Base-by-base conservation (phyloP, 2,888 invertebrate genomes). In the Dynastes hyllus region DNA sequence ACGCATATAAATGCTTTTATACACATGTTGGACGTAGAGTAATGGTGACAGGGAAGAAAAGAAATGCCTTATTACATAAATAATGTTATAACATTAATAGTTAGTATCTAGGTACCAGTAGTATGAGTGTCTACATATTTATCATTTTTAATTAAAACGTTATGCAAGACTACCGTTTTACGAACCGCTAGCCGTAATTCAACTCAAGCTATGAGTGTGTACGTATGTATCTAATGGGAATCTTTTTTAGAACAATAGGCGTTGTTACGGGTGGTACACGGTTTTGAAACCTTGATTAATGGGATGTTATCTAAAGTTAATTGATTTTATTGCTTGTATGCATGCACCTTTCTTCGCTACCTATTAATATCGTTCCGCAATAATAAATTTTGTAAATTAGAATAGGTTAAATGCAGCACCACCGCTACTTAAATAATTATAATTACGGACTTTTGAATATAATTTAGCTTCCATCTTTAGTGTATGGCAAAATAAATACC, bases 71-170 rank as follows among this genome's bases (percentile, higher is more conserved):
- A 63, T 63, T 63, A 63, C 63, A 32, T 63, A 63, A 63, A 63
- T 63, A 63, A 63, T 63, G 63, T 63, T 63, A 63, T 63, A 32
- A 63, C 63, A 32, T 63, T 63, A 27, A 32, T 63, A 63, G 13
- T 32, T 32, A 63, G 63, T 13, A n/a, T 32, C 13, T 32, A 63
- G 9, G 5, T 61, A 22, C 6, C 22, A 61, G n/a, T 32, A 32
- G 22, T 50, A 51, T 69, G 50, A 22, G 22, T 51, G 69, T 27
- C 27, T 13, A 29, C 69, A 2, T 69, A 69, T 69, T 69, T 51
- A 69, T 69, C 69, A 69, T 69, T 69, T 69, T 69, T 69, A 69
- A 69, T 69, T 69, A 69, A 67, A 67, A 69, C 51, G 69, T 69
- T 69, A 29, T 69, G 51, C 69, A 69, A 69, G 69, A 69, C 63